Conservation (phyloP, 2,797 vertebrate genomes). For the Takifugu ocellatus region DNA sequence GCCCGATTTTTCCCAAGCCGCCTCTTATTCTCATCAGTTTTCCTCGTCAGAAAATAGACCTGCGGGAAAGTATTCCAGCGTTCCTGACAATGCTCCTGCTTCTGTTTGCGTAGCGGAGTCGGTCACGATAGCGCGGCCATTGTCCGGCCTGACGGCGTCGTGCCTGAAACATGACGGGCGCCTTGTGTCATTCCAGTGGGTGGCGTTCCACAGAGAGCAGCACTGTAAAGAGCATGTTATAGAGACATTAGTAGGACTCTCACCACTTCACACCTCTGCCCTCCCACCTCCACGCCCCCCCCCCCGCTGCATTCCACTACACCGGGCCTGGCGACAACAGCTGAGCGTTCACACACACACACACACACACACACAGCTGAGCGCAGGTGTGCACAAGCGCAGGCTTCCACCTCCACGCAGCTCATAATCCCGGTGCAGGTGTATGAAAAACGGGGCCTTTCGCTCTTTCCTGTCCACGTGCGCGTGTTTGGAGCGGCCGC, state of each 20-base stretch:
- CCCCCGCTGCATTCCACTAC: slow-evolving; percentile 41
- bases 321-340: slow-evolving; percentile 35
- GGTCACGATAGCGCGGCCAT: not conserved
- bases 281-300: slow-evolving; percentile 20
- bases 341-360: slow-evolving; percentile 36
- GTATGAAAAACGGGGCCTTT: not conserved
- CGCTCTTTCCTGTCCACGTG: not conserved
- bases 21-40: slow-evolving; percentile 9
- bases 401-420: not conserved
- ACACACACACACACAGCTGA: slow-evolving; percentile 6
- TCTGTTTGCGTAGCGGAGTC: not conserved
- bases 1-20: not conserved
- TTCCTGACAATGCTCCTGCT: not conserved
- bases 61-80: not conserved
- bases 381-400: slow-evolving; percentile 25
- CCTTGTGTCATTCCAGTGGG: not conserved
- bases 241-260: slow-evolving; percentile 22
- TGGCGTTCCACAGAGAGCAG: not conserved
- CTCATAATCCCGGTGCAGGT: slow-evolving; percentile 32
- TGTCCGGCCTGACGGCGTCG: slow-evolving; percentile 2
- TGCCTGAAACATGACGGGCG: not conserved
- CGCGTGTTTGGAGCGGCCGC: not conserved
- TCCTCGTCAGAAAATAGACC: not conserved
- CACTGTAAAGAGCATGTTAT: slow-evolving; percentile 17
- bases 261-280: slow-evolving; percentile 35